phyloP scores from a whole-genome alignment of 1,140 invertebrate genomes.

The Cydia fagiglandana region DNA sequence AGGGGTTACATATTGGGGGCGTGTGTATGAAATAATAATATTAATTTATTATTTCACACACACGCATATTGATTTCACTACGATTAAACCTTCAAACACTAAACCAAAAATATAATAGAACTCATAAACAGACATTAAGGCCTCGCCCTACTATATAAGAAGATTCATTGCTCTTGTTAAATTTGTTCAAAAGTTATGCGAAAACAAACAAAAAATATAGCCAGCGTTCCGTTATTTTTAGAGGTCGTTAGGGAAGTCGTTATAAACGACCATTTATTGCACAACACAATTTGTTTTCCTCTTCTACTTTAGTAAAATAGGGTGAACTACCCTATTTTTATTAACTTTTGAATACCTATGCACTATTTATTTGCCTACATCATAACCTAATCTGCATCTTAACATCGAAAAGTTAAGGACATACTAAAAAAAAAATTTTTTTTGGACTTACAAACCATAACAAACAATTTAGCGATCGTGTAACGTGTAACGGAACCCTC shows the following conservation, averaged over 20 bases:
- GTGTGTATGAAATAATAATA: too few relatives aligned
- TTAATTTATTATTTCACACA: too few relatives aligned
- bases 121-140: not conserved
- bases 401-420: too few relatives aligned
- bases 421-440: too few relatives aligned
- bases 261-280: not conserved
- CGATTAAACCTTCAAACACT: too few relatives aligned
- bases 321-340: too few relatives aligned
- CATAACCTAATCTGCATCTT: too few relatives aligned
- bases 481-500: not conserved
- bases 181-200: conserved; percentile 28
- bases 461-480: not conserved
- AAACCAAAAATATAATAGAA: not conserved
- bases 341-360: not conserved
- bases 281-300: not conserved
- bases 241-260: conserved; percentile 26
- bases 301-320: too few relatives aligned
- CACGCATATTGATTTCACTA: too few relatives aligned
- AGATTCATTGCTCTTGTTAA: conserved; percentile 28
- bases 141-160: not conserved
- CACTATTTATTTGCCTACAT: too few relatives aligned
- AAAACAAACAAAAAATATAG: conserved; percentile 31
- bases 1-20: too few relatives aligned
- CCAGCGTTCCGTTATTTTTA: not conserved
- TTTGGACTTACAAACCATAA: not conserved